Evolutionary conservation across 92 coral and sea anemone genomes (phyloP).

Genomic region (Epizoanthus rinbou): DNA sequence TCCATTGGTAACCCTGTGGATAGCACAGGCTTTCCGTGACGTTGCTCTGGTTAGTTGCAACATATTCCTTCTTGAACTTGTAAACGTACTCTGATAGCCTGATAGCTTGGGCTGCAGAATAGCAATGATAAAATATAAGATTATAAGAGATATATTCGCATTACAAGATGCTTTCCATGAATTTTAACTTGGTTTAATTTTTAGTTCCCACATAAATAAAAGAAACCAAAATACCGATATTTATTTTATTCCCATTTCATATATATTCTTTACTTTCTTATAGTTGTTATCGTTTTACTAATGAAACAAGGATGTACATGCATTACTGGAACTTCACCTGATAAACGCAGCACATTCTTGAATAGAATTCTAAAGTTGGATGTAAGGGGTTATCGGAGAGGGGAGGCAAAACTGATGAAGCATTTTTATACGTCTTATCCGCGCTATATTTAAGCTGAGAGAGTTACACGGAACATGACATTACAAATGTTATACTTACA

Average conservation of each 20-base stretch:
- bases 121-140: background rate
- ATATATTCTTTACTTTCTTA: no score
- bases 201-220: background rate
- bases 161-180: background rate
- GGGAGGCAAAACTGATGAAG: no score
- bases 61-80: slow-evolving; percentile 43
- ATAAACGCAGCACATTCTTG: no score
- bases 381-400: no score
- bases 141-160: background rate
- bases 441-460: background rate
- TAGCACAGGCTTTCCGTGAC: slow-evolving; percentile 58
- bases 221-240: no score
- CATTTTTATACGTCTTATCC: background rate
- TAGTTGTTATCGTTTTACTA: no score
- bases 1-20: slow-evolving; percentile 84
- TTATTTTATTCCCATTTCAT: no score
- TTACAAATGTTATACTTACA: slow-evolving; percentile 32
- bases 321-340: no score
- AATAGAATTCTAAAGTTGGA: no score
- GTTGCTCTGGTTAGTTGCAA: slow-evolving; percentile 39
- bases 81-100: slow-evolving; percentile 66
- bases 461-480: background rate
- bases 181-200: background rate
- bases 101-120: slow-evolving; percentile 50
- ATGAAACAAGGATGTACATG: no score